Conservation (phyloP, 2,113 vertebrate genomes). For the Vanacampus margaritifer region DNA sequence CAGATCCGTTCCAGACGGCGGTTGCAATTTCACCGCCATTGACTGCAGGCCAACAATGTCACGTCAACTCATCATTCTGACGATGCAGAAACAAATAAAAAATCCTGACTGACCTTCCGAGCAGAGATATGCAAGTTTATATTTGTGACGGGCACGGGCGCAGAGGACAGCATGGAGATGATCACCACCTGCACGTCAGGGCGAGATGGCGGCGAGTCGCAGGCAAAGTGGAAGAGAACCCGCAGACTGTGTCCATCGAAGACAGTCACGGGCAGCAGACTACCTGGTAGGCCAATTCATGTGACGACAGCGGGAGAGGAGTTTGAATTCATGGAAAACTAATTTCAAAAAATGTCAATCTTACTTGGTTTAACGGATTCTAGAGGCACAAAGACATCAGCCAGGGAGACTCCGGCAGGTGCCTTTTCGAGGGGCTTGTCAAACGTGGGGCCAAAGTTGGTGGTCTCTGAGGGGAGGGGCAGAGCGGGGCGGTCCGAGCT, state of each 20-base stretch:
- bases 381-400: conserved; percentile 87
- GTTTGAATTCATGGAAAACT: too few relatives aligned
- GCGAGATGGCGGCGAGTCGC: conserved; percentile 80
- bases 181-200: conserved; percentile 92
- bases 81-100: not conserved
- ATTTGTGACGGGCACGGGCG: conserved; percentile 84
- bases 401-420: conserved; percentile 76
- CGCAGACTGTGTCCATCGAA: conserved; percentile 94
- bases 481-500: conserved; percentile 55
- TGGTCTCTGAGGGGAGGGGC: conserved; percentile 47
- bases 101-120: conserved; percentile 82
- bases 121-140: conserved; percentile 88
- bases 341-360: not conserved
- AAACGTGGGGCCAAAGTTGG: conserved; percentile 37
- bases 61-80: not conserved
- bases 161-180: conserved; percentile 94
- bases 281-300: conserved; percentile 71
- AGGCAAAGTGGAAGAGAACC: conserved; percentile 92
- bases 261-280: conserved; percentile 89
- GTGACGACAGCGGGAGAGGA: not conserved
- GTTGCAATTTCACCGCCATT: conserved; percentile 95
- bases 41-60: conserved; percentile 62
- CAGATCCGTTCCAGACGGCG: conserved; percentile 87
- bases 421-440: conserved; percentile 41
- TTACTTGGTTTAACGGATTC: conserved; percentile 97